A percentile compares a stretch with the other conserved stretches of the same genome.
Evolutionary conservation across 2,888 invertebrate species (phyloP).

Genomic region (Drosophila pegasa): DNA sequence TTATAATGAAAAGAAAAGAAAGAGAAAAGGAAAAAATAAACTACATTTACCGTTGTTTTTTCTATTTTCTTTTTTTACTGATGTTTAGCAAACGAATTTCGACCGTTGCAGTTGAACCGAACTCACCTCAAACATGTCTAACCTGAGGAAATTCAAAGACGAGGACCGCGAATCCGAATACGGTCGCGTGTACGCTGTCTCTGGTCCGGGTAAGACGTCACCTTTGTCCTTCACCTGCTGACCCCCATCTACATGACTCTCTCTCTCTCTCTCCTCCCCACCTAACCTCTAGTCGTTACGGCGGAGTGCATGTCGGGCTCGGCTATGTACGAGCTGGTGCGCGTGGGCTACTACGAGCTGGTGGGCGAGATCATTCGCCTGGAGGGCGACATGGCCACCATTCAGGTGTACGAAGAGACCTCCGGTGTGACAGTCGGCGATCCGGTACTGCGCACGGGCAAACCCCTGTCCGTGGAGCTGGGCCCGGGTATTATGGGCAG

Average conservation of each 20-base stretch:
- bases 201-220: slow-evolving; percentile 93
- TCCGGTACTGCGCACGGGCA: slow-evolving; percentile 98
- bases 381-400: slow-evolving; percentile 99
- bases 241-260: slow-evolving; percentile 28
- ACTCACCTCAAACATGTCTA: slow-evolving; percentile 73
- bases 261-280: background rate
- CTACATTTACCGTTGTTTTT: slow-evolving; percentile 24
- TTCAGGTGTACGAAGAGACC: slow-evolving; percentile 98
- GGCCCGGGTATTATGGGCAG: slow-evolving; percentile 99
- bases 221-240: slow-evolving; percentile 52
- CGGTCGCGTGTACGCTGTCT: slow-evolving; percentile 98
- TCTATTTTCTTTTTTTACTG: slow-evolving; percentile 5
- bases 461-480: slow-evolving; percentile 98
- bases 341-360: slow-evolving; percentile 98
- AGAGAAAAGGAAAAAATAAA: too few species aligned
- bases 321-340: slow-evolving; percentile 99
- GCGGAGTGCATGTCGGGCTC: slow-evolving; percentile 99
- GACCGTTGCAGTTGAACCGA: slow-evolving; percentile 51
- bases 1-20: slow-evolving; percentile 39
- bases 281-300: slow-evolving; percentile 92
- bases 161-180: slow-evolving; percentile 94
- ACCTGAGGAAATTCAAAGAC: slow-evolving; percentile 85
- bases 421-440: slow-evolving; percentile 99
- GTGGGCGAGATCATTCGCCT: slow-evolving; percentile 99
- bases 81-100: slow-evolving; percentile 50